Percentiles rank a stretch among this genome's conserved stretches.
Conservation (phyloP, 2,888 invertebrate genomes). For the Catocala sponsa region DNA sequence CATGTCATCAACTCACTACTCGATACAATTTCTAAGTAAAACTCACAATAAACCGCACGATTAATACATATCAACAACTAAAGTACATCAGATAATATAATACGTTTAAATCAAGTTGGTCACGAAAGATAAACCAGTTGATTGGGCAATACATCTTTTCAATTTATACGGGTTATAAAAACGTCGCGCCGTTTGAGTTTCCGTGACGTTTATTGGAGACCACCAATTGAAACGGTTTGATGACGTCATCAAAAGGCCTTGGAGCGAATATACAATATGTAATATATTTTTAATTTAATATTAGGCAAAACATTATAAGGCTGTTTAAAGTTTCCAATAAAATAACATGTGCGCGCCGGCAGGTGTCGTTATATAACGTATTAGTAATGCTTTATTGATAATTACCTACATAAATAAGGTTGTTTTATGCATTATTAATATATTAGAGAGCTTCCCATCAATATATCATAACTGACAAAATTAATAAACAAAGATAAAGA, state of each 20-base stretch:
- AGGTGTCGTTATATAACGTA: constrained; percentile 36
- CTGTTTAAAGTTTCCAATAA: constrained; percentile 24
- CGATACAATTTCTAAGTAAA: neutral
- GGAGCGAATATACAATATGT: constrained; percentile 18
- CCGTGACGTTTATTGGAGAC: constrained; percentile 48
- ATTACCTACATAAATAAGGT: neutral
- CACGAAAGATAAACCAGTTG: constrained; percentile 52
- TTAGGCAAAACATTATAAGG: constrained; percentile 28
- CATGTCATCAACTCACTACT: no score
- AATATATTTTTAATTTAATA: constrained; percentile 15
- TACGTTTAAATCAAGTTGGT: constrained; percentile 48
- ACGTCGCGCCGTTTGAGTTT: constrained; percentile 50
- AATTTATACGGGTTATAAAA: constrained; percentile 62
- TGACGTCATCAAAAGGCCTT: constrained; percentile 47
- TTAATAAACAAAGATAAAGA: constrained; percentile 5
- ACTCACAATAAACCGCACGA: constrained; percentile 23
- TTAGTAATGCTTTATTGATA: constrained; percentile 26
- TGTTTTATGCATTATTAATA: no score
- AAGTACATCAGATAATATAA: constrained; percentile 37
- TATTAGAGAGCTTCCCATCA: no score
- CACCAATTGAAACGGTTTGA: constrained; percentile 50
- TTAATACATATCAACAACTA: constrained; percentile 23
- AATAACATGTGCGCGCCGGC: constrained; percentile 38
- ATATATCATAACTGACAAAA: no score
- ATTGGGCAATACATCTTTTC: constrained; percentile 59